Evolutionary conservation across 2,888 invertebrate species (phyloP).

Genomic region (Sceliomorpha sp.): DNA sequence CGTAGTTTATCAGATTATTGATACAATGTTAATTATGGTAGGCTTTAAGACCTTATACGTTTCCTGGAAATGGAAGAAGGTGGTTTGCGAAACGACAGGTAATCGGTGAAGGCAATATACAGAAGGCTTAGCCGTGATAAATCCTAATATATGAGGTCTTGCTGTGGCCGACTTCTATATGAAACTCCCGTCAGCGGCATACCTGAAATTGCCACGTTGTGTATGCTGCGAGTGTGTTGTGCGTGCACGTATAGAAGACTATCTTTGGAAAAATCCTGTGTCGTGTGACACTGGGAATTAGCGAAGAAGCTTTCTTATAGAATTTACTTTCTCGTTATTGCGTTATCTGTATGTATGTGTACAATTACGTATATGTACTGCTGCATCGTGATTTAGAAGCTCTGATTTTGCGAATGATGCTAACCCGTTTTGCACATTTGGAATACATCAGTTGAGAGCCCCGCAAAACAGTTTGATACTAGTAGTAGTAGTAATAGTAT

Average conservation of each 20-base stretch:
- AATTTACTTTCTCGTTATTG: too few species aligned
- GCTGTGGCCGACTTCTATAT: constrained; percentile 75
- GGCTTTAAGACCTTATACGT: constrained; percentile 22
- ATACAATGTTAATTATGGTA: constrained; percentile 26
- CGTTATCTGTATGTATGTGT: too few species aligned
- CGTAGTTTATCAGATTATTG: too few species aligned
- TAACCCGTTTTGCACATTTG: too few species aligned
- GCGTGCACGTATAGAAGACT: neutral
- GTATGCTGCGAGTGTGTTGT: constrained; percentile 40
- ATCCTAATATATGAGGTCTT: constrained; percentile 80
- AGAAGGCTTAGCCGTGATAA: constrained; percentile 79
- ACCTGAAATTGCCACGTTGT: constrained; percentile 74
- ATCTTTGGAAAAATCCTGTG: constrained; percentile 14
- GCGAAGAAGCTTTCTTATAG: neutral
- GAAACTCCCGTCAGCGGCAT: constrained; percentile 73
- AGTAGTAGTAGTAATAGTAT: too few species aligned
- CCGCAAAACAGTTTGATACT: too few species aligned
- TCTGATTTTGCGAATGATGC: too few species aligned
- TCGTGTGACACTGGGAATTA: constrained; percentile 3
- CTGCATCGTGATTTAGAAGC: too few species aligned
- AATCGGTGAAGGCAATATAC: constrained; percentile 78
- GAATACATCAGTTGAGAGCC: too few species aligned
- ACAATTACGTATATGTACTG: too few species aligned
- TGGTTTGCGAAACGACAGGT: constrained; percentile 52
- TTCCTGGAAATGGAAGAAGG: constrained; percentile 43